phyloP scores from a whole-genome alignment of 2,888 invertebrate species.

The Eupithecia inturbata region DNA sequence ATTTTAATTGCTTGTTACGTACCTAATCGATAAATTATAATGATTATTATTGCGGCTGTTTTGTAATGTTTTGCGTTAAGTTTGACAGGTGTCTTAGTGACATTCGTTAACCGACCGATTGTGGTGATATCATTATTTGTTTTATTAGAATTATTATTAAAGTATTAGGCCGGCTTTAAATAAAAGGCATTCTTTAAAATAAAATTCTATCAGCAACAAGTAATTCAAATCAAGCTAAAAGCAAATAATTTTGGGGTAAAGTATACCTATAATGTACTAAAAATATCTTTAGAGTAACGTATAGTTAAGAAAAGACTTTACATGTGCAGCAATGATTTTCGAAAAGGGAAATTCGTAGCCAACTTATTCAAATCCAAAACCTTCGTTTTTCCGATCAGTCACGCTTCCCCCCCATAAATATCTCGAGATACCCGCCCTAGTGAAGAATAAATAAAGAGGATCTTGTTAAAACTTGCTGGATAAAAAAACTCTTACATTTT shows the following conservation, averaged over 20 bases:
- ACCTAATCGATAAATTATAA: constrained; percentile 33
- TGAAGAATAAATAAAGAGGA: constrained; percentile 79
- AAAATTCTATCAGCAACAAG: not conserved
- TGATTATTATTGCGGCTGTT: constrained; percentile 19
- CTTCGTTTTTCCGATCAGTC: constrained; percentile 72
- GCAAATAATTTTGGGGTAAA: not conserved
- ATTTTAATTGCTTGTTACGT: constrained; percentile 48
- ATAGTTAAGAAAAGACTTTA: not conserved
- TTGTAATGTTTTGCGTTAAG: constrained; percentile 20
- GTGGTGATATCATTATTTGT: not conserved
- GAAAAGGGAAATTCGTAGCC: constrained; percentile 19
- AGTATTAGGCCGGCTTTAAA: not conserved
- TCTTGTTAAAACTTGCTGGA: constrained; percentile 82
- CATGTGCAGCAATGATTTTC: not conserved
- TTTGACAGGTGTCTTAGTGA: constrained; percentile 25
- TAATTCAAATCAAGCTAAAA: not conserved
- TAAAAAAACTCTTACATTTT: constrained; percentile 73
- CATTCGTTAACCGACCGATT: constrained; percentile 9
- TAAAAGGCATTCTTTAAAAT: not conserved
- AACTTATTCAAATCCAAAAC: constrained; percentile 39
- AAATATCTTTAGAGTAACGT: not conserved
- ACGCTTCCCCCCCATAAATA: constrained; percentile 78
- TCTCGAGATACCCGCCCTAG: constrained; percentile 70
- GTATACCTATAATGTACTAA: not conserved
- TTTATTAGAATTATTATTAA: not conserved